Evolutionary conservation across 2,113 vertebrate species (phyloP).

Genomic region (Pseudorasbora parva): DNA sequence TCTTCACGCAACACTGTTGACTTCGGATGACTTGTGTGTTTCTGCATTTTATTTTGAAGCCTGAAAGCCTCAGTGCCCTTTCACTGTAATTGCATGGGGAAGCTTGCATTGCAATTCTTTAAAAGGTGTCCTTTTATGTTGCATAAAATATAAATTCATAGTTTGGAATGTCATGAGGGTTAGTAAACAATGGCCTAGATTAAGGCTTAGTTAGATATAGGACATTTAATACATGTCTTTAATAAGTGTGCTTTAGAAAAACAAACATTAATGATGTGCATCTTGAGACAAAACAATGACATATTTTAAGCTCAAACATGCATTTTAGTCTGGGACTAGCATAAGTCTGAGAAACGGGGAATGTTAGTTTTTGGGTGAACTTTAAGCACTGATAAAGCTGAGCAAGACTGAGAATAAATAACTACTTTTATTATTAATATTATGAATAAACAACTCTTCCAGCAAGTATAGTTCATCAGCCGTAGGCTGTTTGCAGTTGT

Average conservation of each 20-base stretch:
- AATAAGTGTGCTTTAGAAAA: too few relatives aligned
- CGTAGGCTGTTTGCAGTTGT: background rate
- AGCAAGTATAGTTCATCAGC: background rate
- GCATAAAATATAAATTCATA: too few relatives aligned
- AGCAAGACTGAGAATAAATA: background rate
- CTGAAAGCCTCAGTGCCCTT: background rate
- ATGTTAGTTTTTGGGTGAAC: background rate
- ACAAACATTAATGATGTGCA: too few relatives aligned
- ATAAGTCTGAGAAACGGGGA: background rate
- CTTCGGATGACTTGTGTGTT: background rate
- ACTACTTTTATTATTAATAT: background rate
- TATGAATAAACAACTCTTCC: background rate
- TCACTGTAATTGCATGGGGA: background rate
- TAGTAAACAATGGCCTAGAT: too few relatives aligned
- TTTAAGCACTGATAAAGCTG: too few relatives aligned
- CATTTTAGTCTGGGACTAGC: too few relatives aligned
- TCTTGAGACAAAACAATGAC: too few relatives aligned
- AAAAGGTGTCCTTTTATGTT: too few relatives aligned
- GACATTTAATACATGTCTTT: too few relatives aligned
- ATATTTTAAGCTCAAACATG: too few relatives aligned
- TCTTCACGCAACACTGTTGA: background rate
- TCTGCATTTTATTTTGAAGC: background rate
- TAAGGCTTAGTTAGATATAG: too few relatives aligned
- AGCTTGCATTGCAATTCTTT: too few relatives aligned
- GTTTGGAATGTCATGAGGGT: background rate